Evolutionary conservation across 35 echinoderm and acorn worm species (phyloP).

Genomic region (Eucidaris tribuloides): DNA sequence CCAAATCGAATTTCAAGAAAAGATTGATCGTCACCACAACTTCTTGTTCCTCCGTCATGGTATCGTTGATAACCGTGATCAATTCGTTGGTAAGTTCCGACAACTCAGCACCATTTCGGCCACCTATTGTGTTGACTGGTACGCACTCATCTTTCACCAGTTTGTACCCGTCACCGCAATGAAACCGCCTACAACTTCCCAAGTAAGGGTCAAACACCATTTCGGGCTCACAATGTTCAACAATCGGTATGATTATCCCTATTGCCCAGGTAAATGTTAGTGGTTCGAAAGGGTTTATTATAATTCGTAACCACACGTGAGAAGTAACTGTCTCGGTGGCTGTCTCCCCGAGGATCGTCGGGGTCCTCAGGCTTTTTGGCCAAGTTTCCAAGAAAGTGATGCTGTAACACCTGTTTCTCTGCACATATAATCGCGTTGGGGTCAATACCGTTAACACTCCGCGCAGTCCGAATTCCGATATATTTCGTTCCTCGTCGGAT

Average conservation of each 20-base stretch:
- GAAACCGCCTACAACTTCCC: conserved; percentile 36
- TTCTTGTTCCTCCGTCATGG: background rate
- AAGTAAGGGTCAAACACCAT: conserved; percentile 63
- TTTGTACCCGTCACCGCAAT: conserved; percentile 49
- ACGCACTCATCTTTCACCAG: conserved; percentile 46
- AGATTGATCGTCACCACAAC: background rate
- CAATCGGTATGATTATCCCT: conserved; percentile 42
- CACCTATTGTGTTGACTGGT: background rate
- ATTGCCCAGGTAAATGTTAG: conserved; percentile 4
- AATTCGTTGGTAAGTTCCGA: background rate
- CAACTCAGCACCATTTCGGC: background rate
- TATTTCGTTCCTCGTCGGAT: background rate
- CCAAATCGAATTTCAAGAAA: background rate
- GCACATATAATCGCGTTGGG: background rate
- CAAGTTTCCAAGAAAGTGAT: conserved; percentile 22
- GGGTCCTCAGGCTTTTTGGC: background rate
- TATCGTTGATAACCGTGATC: conserved; percentile 8
- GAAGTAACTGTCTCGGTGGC: background rate
- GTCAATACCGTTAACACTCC: background rate
- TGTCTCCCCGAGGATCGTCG: background rate
- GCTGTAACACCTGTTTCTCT: background rate
- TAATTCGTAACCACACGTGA: conserved; percentile 66
- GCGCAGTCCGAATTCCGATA: background rate
- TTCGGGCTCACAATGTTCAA: conserved; percentile 9
- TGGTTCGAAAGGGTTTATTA: conserved; percentile 17